phyloP scores from a whole-genome alignment of 2,888 invertebrate species.

The Exocentrus adspersus region DNA sequence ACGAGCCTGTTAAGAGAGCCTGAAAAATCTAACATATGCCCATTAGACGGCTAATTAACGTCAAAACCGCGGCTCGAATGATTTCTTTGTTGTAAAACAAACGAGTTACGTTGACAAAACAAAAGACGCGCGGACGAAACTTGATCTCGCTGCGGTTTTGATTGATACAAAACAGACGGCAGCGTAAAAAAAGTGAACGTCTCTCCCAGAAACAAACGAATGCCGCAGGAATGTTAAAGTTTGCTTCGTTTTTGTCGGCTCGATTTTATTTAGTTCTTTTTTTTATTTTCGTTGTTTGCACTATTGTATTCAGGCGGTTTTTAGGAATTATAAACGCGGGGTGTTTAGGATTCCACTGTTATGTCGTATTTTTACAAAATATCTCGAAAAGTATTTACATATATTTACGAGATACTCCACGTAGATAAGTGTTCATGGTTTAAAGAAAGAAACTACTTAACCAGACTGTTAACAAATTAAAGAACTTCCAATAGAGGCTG shows the following conservation, averaged over 20 bases:
- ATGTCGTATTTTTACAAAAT: constrained; percentile 54
- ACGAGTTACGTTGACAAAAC: constrained; percentile 55
- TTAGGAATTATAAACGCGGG: constrained; percentile 57
- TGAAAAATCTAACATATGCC: constrained; percentile 60
- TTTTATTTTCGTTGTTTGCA: constrained; percentile 50
- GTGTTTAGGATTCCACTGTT: constrained; percentile 58
- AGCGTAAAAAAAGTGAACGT: constrained; percentile 59
- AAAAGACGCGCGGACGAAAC: constrained; percentile 54
- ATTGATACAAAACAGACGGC: constrained; percentile 63
- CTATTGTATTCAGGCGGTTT: constrained; percentile 58
- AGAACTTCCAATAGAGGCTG: no score
- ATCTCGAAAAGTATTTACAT: constrained; percentile 17
- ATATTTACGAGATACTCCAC: no score
- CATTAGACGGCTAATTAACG: constrained; percentile 61
- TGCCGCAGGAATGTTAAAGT: constrained; percentile 59
- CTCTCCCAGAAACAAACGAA: constrained; percentile 57
- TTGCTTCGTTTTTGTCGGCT: constrained; percentile 53
- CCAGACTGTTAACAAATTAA: no score
- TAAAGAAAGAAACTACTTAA: no score
- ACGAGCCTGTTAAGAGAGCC: constrained; percentile 38
- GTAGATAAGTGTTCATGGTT: no score
- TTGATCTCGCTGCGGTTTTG: constrained; percentile 56
- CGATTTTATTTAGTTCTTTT: constrained; percentile 50
- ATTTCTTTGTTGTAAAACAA: constrained; percentile 58
- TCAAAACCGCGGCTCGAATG: constrained; percentile 60